Evolutionary conservation across 1,140 invertebrate genomes (phyloP), one percentile per base, ranked within the genome.

Genomic region (Macrotrachela quadricornifera): DNA sequence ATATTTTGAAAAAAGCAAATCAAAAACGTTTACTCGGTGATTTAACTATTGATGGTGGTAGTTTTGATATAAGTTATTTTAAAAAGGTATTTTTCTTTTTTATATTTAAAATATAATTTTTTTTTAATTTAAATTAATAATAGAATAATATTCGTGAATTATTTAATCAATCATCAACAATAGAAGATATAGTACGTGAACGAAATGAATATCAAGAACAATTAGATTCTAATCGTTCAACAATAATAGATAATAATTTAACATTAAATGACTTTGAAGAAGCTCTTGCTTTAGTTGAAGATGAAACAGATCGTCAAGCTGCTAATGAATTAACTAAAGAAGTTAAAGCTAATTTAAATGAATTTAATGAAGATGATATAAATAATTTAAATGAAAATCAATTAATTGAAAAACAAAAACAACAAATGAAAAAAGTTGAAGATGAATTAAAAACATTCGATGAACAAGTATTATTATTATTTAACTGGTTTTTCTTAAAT

Each of bases 1-100:
- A 99, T 71, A 99, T 99, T 61, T 70, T 97, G 53, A 92, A 91
- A 65, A 99, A 99, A 70, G 92, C 94, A 0, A 91, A 90, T 71
- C 90, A 97, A 68, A 99, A 99, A 65, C 75, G 88, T 59, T 72
- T 92, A 62, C 76, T 99, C 2, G 91, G 90, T 52, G 85, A 96
- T 71, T 75, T 97, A 60, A 90, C 94, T 16, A 97, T 99, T 61
- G 94, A 99, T 73, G 87, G 86, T 54, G 94, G 91, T 1, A 94
- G 94, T 68, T 99, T 99, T 65, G 97, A 90, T 8, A 92, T 92
- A 13, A 86, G 88, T 0, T 92, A 86, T 64, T 90, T 97, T 68
- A 90, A 91, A 70, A 81, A 82, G 80, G 77, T 30, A 30, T 30
- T 2, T 4, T 4, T 30, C 8, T 4, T 30, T 30, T 30, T 4